Evolutionary conservation across 2,888 invertebrate genomes (phyloP).

Genomic region (Microchrysa polita): DNA sequence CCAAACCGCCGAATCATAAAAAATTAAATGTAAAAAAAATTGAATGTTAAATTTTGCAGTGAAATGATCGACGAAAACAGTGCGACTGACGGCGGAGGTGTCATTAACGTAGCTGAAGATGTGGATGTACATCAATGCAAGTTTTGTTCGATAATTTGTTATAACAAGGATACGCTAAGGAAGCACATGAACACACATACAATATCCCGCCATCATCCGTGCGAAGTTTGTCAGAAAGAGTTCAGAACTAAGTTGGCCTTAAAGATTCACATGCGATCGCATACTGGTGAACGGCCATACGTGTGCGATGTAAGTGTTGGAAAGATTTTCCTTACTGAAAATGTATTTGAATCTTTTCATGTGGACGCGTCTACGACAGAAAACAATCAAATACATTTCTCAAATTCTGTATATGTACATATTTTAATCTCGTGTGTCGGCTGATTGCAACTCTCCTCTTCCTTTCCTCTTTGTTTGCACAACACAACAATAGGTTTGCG

Average conservation of each 20-base stretch:
- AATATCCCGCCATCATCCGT: constrained; percentile 46
- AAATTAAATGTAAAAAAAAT: background rate
- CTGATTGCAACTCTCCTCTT: constrained; percentile 23
- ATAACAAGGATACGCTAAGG: constrained; percentile 45
- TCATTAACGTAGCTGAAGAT: background rate
- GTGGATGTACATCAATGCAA: constrained; percentile 49
- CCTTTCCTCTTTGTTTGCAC: background rate
- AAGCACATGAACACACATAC: constrained; percentile 48
- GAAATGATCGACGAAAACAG: constrained; percentile 17
- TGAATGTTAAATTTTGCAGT: constrained; percentile 2
- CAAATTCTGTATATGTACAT: too few relatives aligned
- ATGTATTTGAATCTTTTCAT: too few relatives aligned
- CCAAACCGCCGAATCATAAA: background rate
- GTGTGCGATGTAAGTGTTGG: constrained; percentile 49
- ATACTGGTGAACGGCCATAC: constrained; percentile 52
- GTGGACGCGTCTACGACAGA: too few relatives aligned
- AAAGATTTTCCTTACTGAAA: background rate
- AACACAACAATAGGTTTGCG: constrained; percentile 51
- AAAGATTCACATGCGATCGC: constrained; percentile 50
- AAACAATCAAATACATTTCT: too few relatives aligned
- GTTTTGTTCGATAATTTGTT: constrained; percentile 49
- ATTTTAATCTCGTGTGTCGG: constrained; percentile 49
- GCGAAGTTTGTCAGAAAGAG: constrained; percentile 48
- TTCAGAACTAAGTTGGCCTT: constrained; percentile 49
- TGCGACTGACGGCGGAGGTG: background rate